These are phyloP conservation scores for Chitala chitala DNA, from an alignment of 2,113 vertebrate species.

Conservation along the genomic window DNA sequence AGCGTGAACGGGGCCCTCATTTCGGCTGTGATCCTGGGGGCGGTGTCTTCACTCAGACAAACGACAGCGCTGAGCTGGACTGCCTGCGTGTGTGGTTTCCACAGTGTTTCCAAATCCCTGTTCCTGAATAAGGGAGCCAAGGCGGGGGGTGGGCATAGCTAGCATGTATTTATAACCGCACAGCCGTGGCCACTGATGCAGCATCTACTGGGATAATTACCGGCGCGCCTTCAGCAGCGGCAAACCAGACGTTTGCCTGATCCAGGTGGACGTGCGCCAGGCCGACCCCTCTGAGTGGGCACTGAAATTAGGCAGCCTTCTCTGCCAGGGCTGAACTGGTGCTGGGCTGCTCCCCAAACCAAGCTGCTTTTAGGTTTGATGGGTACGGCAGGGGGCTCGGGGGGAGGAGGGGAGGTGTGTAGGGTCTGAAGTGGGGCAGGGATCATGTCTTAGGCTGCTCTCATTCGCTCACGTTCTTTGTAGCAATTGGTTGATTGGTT, in stretches of 20 bases:
- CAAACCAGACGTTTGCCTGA: conserved; percentile 71
- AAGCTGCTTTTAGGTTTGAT: conserved; percentile 5
- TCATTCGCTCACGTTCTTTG: too few relatives aligned
- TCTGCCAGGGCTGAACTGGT: conserved; percentile 67
- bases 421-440: background rate
- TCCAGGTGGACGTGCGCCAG: conserved; percentile 68
- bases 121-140: conserved; percentile 64
- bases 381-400: conserved; percentile 18
- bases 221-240: conserved; percentile 66
- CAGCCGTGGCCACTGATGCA: conserved; percentile 65
- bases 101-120: conserved; percentile 67
- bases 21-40: conserved; percentile 31
- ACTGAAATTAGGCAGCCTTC: conserved; percentile 69
- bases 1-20: conserved; percentile 19
- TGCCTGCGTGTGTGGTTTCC: conserved; percentile 61
- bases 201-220: conserved; percentile 67
- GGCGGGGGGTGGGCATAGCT: conserved; percentile 50
- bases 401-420: conserved; percentile 8
- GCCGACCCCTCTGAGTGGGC: conserved; percentile 58
- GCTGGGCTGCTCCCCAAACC: conserved; percentile 59
- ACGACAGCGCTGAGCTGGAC: conserved; percentile 55
- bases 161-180: conserved; percentile 79
- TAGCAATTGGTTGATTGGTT: too few relatives aligned
- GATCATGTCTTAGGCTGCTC: background rate
- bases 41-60: conserved; percentile 45